Percentiles rank a stretch among this genome's conserved stretches.
Conservation (phyloP, 2,113 vertebrate genomes). For the Cottus gobio region DNA sequence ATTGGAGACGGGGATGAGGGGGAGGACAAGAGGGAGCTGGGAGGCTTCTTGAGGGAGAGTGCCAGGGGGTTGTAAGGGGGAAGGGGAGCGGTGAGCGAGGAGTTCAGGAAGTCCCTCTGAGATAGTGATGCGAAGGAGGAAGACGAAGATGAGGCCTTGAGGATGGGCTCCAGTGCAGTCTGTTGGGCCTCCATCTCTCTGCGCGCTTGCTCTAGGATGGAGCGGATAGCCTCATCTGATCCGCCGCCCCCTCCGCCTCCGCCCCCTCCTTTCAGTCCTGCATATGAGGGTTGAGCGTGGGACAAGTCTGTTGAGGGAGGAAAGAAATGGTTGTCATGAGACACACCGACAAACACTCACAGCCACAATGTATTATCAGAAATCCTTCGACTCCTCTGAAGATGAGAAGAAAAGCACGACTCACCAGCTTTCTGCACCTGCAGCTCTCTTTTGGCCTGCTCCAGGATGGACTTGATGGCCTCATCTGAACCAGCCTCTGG, state of each 20-base stretch:
- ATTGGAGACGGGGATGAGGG: constrained; percentile 82
- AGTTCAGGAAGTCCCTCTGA: constrained; percentile 89
- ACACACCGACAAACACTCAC: constrained; percentile 2
- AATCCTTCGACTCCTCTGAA: background rate
- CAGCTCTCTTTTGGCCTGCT: constrained; percentile 96
- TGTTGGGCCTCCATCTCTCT: constrained; percentile 96
- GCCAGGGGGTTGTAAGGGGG: constrained; percentile 90
- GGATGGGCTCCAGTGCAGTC: constrained; percentile 91
- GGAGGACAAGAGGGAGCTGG: constrained; percentile 83
- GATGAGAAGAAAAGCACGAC: constrained; percentile 19
- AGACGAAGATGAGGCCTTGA: constrained; percentile 87
- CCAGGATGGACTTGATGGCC: constrained; percentile 97
- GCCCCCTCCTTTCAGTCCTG: constrained; percentile 78
- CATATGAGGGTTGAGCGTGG: constrained; percentile 77
- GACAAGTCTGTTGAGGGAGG: constrained; percentile 85
- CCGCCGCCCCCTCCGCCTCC: constrained; percentile 67
- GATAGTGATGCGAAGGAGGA: constrained; percentile 83
- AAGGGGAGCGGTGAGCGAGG: constrained; percentile 87
- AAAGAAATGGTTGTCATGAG: constrained; percentile 4
- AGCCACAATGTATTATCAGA: constrained; percentile 13
- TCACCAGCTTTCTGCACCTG: constrained; percentile 96
- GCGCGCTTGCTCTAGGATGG: constrained; percentile 95
- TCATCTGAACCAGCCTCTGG: constrained; percentile 93
- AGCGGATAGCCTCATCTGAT: constrained; percentile 95
- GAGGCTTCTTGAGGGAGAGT: constrained; percentile 91